These are phyloP conservation scores for Argyrosomus regius DNA, from an alignment of 2,797 vertebrate genomes.

Conservation along the genomic window DNA sequence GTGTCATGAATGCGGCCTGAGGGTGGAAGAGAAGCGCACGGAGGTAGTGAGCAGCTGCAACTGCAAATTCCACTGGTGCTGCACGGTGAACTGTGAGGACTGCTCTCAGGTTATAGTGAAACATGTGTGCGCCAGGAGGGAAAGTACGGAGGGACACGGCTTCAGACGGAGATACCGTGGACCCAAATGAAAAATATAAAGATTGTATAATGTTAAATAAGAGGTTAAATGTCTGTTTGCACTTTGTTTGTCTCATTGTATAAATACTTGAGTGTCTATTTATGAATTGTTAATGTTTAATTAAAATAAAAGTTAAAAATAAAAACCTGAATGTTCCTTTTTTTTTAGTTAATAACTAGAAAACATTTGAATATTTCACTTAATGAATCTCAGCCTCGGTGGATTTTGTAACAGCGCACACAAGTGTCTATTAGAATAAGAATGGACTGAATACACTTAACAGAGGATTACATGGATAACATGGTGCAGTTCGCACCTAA, in stretches of 20 bases:
- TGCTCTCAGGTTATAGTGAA: conserved; percentile 89
- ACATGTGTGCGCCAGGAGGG: conserved; percentile 88
- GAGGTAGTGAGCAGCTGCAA: conserved; percentile 94
- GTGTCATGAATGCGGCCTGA: conserved; percentile 94
- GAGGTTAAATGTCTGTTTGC: conserved; percentile 50
- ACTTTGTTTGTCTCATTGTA: conserved; percentile 57
- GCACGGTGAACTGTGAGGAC: conserved; percentile 93
- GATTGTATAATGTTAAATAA: neutral
- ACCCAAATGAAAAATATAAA: conserved; percentile 63
- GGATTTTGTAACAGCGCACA: conserved; percentile 21
- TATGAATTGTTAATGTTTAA: conserved; percentile 67
- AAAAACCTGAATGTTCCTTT: conserved; percentile 1
- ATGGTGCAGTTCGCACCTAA: conserved; percentile 70
- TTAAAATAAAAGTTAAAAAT: conserved; percentile 51
- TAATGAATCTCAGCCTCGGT: neutral
- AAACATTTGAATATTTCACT: neutral
- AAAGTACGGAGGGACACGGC: conserved; percentile 50
- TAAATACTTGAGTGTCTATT: conserved; percentile 62
- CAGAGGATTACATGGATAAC: conserved; percentile 80
- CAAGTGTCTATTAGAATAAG: conserved; percentile 60
- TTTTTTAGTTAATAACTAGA: neutral
- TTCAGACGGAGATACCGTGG: conserved; percentile 77
- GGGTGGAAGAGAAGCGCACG: conserved; percentile 88
- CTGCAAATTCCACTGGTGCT: conserved; percentile 99
- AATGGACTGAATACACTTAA: conserved; percentile 71